Conservation (phyloP, 1,140 invertebrate species). For the Leptinotarsa defecta region DNA sequence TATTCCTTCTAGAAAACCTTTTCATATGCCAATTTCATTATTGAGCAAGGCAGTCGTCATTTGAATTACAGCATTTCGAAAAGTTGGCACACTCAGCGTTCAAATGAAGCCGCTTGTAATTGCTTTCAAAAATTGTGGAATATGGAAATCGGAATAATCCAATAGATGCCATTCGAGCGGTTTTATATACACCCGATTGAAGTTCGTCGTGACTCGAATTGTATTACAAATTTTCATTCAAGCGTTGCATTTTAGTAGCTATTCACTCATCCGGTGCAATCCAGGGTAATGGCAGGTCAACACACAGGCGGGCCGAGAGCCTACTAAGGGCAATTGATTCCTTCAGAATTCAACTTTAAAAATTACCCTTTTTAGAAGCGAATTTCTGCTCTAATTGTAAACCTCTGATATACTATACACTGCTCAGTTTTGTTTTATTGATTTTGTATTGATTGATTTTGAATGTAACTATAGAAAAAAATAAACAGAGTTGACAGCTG, state of each 20-base stretch:
- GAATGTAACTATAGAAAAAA: too few species aligned
- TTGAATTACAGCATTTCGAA: not conserved
- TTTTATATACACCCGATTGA: constrained; percentile 1
- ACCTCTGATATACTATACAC: too few species aligned
- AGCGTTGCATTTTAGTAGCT: not conserved
- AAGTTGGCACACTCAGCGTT: not conserved
- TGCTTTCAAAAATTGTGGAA: constrained; percentile 1
- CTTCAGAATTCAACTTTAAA: too few species aligned
- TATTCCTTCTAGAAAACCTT: too few species aligned
- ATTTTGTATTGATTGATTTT: too few species aligned
- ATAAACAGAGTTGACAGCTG: too few species aligned
- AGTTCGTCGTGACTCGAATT: not conserved
- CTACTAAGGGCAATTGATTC: not conserved
- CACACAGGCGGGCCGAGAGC: not conserved
- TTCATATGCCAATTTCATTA: too few species aligned
- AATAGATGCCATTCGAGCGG: not conserved
- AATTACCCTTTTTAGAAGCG: too few species aligned
- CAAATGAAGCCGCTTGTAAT: not conserved
- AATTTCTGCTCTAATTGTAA: too few species aligned
- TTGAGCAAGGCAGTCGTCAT: too few species aligned
- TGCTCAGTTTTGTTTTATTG: too few species aligned
- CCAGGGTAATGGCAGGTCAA: not conserved
- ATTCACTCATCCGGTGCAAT: not conserved
- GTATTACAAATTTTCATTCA: constrained; percentile 1
- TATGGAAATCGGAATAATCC: not conserved